These are phyloP conservation scores for Danio tinwini DNA, from an alignment of 2,797 vertebrate genomes.

Conservation along the genomic window DNA sequence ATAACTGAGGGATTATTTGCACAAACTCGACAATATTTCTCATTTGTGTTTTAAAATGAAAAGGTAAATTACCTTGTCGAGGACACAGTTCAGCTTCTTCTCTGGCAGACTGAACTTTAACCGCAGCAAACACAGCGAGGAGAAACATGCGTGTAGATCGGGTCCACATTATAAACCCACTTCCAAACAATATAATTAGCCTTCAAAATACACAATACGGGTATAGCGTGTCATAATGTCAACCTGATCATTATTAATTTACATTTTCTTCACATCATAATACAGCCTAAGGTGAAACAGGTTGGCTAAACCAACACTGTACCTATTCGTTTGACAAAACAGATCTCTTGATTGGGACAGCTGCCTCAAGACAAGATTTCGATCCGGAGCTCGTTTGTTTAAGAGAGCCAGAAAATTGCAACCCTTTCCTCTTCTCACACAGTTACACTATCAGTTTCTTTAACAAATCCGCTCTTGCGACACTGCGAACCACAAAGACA, in stretches of 20 bases:
- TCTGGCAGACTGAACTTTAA: slow-evolving; percentile 45
- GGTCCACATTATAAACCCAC: slow-evolving; percentile 54
- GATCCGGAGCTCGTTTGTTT: neutral
- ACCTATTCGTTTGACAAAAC: neutral
- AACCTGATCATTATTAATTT: neutral
- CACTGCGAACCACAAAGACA: slow-evolving; percentile 39
- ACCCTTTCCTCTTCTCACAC: slow-evolving; percentile 17
- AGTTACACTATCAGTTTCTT: slow-evolving; percentile 13
- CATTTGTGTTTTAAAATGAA: neutral
- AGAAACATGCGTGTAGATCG: slow-evolving; percentile 50
- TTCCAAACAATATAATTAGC: neutral
- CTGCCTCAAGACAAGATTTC: neutral
- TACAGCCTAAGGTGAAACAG: too few relatives aligned
- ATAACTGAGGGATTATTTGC: too few relatives aligned
- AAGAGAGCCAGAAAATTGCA: neutral
- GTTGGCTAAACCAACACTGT: neutral
- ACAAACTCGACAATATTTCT: neutral
- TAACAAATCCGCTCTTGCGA: slow-evolving; percentile 53
- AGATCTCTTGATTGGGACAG: neutral
- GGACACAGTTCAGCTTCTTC: slow-evolving; percentile 64
- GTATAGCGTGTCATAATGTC: slow-evolving; percentile 9
- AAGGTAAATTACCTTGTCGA: slow-evolving; percentile 68
- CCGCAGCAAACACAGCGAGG: slow-evolving; percentile 46
- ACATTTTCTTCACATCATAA: neutral
- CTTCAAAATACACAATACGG: neutral